Conservation (phyloP, 2,888 invertebrate species). For the Rotaria sp. region DNA sequence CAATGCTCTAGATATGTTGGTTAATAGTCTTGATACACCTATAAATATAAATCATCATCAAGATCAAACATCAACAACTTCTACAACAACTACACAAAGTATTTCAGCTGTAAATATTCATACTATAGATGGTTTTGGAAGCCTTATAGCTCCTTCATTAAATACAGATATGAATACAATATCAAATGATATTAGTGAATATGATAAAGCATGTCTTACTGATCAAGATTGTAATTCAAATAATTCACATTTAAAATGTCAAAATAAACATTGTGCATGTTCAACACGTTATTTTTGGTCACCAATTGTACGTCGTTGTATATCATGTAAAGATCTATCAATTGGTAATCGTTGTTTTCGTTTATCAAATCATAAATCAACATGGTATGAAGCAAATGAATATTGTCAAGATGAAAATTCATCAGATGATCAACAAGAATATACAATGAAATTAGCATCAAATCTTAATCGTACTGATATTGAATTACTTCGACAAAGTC, state of each 20-base stretch:
- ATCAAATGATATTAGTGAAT: not conserved
- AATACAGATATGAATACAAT: not conserved
- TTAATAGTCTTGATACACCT: not conserved
- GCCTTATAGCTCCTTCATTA: not conserved
- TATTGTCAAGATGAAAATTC: not conserved
- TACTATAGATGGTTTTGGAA: not conserved
- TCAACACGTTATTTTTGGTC: not conserved
- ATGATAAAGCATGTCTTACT: not conserved
- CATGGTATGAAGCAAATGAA: slow-evolving; percentile 3
- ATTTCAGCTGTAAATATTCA: not conserved
- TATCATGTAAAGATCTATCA: not conserved
- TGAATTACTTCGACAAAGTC: not conserved
- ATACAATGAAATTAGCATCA: slow-evolving; percentile 17
- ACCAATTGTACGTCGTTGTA: not conserved
- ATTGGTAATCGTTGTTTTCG: slow-evolving; percentile 11
- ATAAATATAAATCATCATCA: not conserved
- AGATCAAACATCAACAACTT: not conserved
- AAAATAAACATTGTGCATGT: not conserved
- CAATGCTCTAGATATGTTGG: not conserved
- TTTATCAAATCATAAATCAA: slow-evolving; percentile 1
- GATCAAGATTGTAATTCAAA: not conserved
- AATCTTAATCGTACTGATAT: slow-evolving; percentile 7
- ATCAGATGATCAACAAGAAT: not conserved
- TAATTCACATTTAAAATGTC: not conserved
- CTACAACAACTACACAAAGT: not conserved